Conservation (phyloP, 2,888 invertebrate species). For the Meandrusa payeni region DNA sequence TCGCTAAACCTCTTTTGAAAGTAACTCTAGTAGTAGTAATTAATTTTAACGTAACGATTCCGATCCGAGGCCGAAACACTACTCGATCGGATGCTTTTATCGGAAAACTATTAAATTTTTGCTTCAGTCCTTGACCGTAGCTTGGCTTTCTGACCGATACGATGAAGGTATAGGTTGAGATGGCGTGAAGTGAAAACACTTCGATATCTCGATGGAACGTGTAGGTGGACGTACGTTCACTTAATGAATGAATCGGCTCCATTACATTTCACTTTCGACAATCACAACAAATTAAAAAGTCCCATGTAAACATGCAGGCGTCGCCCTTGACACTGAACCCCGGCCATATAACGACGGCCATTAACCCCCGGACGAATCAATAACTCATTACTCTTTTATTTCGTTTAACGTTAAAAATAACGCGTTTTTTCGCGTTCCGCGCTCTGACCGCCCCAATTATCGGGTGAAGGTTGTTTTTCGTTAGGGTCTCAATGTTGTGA, state of each 20-base stretch:
- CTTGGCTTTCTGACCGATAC: too few relatives aligned
- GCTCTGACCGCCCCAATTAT: slow-evolving; percentile 48
- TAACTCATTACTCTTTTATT: slow-evolving; percentile 61
- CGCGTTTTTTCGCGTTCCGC: slow-evolving; percentile 47
- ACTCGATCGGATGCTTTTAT: too few relatives aligned
- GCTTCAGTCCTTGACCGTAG: too few relatives aligned
- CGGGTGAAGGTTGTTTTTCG: slow-evolving; percentile 48
- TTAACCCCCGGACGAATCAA: slow-evolving; percentile 49
- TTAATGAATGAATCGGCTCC: slow-evolving; percentile 18
- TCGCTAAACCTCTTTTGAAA: too few relatives aligned
- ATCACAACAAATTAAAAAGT: slow-evolving; percentile 25
- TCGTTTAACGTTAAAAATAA: slow-evolving; percentile 53
- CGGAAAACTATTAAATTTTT: too few relatives aligned
- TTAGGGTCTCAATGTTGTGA: slow-evolving; percentile 1
- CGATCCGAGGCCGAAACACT: too few relatives aligned
- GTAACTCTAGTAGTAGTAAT: too few relatives aligned
- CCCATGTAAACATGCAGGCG: slow-evolving; percentile 24
- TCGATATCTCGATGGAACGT: too few relatives aligned
- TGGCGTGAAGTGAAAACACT: too few relatives aligned
- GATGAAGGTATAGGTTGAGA: too few relatives aligned
- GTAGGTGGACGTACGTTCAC: too few relatives aligned
- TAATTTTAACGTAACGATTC: too few relatives aligned
- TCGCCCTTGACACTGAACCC: slow-evolving; percentile 43
- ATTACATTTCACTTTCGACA: slow-evolving; percentile 23
- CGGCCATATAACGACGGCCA: slow-evolving; percentile 43